Percentiles rank a stretch among this genome's conserved stretches.
Evolutionary conservation across 2,888 invertebrate species (phyloP).

Genomic region (Ormyrus thymus): DNA sequence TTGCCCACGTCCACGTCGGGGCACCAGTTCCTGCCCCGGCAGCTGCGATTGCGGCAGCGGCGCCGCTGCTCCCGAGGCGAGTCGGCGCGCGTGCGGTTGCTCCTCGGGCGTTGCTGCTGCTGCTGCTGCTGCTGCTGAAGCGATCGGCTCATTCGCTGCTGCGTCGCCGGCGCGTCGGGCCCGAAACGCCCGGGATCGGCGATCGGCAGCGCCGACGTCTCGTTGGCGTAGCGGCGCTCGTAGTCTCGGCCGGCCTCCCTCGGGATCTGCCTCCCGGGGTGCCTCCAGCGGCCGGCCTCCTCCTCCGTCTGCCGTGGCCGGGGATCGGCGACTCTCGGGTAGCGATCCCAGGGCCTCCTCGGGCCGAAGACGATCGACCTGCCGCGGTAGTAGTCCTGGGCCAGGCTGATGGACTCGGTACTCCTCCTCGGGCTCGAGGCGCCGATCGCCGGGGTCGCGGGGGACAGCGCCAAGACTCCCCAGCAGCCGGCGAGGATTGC

Average conservation of each 20-base stretch:
- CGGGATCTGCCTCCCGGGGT: background rate
- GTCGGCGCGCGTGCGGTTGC: slow-evolving; percentile 56
- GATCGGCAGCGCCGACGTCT: background rate
- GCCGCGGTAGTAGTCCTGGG: slow-evolving; percentile 39
- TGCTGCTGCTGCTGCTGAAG: slow-evolving; percentile 11
- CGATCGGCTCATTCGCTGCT: slow-evolving; percentile 22
- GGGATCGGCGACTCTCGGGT: slow-evolving; percentile 3
- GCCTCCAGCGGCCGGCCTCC: background rate
- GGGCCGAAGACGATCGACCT: slow-evolving; percentile 36
- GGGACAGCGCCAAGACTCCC: slow-evolving; percentile 65
- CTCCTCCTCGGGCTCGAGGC: slow-evolving; percentile 5
- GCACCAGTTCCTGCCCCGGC: slow-evolving; percentile 75
- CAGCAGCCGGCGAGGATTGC: slow-evolving; percentile 73
- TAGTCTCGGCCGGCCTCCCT: background rate
- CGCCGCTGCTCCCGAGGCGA: slow-evolving; percentile 71
- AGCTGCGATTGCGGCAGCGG: slow-evolving; percentile 67
- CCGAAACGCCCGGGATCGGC: background rate
- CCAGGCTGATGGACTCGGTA: background rate
- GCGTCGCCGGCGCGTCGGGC: background rate
- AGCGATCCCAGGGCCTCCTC: background rate
- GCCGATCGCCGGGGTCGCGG: slow-evolving; percentile 66
- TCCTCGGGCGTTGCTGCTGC: slow-evolving; percentile 1
- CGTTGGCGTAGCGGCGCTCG: slow-evolving; percentile 29
- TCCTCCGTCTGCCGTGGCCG: background rate
- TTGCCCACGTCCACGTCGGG: slow-evolving; percentile 81